phyloP scores from a whole-genome alignment of 2,797 vertebrate genomes.

The Oreonectes daqikongensis region DNA sequence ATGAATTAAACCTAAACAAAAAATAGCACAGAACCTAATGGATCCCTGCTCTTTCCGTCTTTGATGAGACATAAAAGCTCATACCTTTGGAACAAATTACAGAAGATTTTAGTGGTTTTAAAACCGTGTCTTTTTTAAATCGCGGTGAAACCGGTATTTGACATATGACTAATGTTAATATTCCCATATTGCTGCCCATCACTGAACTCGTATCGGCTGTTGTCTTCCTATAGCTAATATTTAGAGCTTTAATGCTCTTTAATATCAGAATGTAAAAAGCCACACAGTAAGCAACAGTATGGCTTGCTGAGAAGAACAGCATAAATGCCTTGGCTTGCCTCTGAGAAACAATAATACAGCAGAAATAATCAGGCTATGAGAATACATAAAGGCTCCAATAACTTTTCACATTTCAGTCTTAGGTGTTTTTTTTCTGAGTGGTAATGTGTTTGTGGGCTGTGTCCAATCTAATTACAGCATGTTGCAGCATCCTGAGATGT shows the following conservation, averaged over 20 bases:
- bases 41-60: too few relatives aligned
- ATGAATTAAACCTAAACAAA: too few relatives aligned
- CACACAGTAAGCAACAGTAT: constrained; percentile 9
- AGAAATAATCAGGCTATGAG: constrained; percentile 38
- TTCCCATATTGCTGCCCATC: neutral
- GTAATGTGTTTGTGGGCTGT: constrained; percentile 50
- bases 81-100: too few relatives aligned
- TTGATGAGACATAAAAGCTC: too few relatives aligned
- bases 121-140: too few relatives aligned
- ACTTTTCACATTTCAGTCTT: constrained; percentile 48
- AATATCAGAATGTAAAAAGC: constrained; percentile 45
- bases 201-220: neutral
- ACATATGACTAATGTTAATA: too few relatives aligned
- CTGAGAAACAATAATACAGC: constrained; percentile 23
- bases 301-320: neutral
- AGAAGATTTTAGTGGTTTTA: too few relatives aligned
- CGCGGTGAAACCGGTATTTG: too few relatives aligned
- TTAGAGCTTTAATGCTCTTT: constrained; percentile 18
- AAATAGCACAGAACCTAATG: too few relatives aligned
- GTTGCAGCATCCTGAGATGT: constrained; percentile 41
- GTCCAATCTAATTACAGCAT: constrained; percentile 56
- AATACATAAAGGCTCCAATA: constrained; percentile 47
- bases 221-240: neutral
- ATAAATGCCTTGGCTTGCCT: constrained; percentile 16
- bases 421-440: constrained; percentile 19